A percentile compares a stretch with the other conserved stretches of the same genome.
phyloP scores from a whole-genome alignment of 2,113 vertebrate species.

The Vulpes vulpes region DNA sequence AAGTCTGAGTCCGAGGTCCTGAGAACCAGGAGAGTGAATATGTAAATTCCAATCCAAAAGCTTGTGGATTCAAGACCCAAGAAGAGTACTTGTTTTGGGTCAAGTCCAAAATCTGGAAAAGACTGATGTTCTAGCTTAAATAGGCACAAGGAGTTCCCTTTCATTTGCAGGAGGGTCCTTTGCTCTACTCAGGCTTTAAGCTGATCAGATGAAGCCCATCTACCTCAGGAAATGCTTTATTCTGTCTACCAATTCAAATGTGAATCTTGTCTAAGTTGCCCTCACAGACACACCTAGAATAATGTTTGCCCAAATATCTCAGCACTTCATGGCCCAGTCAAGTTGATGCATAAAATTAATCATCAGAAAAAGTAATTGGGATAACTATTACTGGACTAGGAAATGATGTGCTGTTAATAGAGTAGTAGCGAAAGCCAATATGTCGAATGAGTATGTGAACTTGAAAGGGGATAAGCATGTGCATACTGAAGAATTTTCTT shows the following conservation, averaged over 20 bases:
- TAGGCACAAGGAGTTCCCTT: background rate
- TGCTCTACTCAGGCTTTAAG: background rate
- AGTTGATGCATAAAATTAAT: background rate
- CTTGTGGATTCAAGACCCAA: background rate
- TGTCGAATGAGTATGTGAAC: background rate
- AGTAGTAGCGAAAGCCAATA: background rate
- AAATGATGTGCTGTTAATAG: background rate
- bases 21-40: background rate
- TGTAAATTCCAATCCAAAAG: background rate
- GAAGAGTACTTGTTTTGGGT: background rate
- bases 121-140: background rate
- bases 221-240: background rate
- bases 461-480: background rate
- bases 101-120: background rate
- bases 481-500: background rate
- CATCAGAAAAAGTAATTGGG: background rate
- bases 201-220: background rate
- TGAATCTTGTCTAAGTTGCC: background rate
- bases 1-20: background rate
- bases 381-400: background rate
- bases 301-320: background rate
- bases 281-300: background rate
- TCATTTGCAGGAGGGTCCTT: background rate
- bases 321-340: background rate
- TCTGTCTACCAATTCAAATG: background rate